Percentiles rank a stretch among this genome's conserved stretches.
Conservation (phyloP, 1,140 invertebrate species). For the Homarus americanus region DNA sequence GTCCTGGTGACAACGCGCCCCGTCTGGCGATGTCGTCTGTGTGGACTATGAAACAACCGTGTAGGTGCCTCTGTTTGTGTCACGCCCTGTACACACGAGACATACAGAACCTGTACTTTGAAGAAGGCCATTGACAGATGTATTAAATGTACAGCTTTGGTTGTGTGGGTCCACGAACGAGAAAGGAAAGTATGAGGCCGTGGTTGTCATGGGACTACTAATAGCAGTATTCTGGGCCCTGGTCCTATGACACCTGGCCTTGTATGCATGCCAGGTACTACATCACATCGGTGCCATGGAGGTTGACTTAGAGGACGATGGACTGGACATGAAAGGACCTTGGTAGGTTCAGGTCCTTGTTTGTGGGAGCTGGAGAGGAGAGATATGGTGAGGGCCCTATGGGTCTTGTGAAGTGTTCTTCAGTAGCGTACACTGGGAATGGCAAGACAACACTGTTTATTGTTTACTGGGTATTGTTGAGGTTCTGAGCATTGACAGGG, state of each 20-base stretch:
- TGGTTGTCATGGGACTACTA: neutral
- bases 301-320: neutral
- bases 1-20: slow-evolving; percentile 74
- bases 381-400: too few species aligned
- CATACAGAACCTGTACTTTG: neutral
- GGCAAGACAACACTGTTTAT: too few species aligned
- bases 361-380: too few species aligned
- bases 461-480: too few species aligned
- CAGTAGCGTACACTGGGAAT: too few species aligned
- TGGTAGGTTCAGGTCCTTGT: too few species aligned
- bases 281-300: neutral
- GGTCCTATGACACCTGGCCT: too few species aligned
- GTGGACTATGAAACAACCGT: slow-evolving; percentile 75
- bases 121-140: neutral
- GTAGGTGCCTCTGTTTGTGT: slow-evolving; percentile 37
- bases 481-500: too few species aligned
- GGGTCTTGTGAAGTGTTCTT: too few species aligned
- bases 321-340: neutral
- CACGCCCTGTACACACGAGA: neutral
- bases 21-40: slow-evolving; percentile 67
- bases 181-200: too few species aligned
- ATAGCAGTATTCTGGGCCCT: too few species aligned
- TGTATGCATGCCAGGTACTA: too few species aligned
- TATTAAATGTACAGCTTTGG: neutral
- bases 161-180: neutral